A percentile compares a stretch with the other conserved stretches of the same genome.
Conservation (phyloP, 2,797 vertebrate genomes). For the Zonotrichia albicollis region DNA sequence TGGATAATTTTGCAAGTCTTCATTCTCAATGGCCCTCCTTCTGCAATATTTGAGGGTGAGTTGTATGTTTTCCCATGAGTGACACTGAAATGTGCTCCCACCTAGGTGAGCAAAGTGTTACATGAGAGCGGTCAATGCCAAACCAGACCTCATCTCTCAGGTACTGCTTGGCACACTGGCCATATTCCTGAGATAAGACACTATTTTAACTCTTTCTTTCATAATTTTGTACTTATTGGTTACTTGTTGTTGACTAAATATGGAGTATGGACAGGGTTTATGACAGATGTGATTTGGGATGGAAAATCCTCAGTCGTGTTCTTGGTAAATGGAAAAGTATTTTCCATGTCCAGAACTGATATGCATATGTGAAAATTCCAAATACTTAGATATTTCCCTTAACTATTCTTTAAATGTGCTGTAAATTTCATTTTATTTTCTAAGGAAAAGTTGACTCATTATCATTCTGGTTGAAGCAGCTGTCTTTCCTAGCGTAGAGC, state of each 20-base stretch:
- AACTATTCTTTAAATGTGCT: not conserved
- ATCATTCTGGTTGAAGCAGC: slow-evolving; percentile 34
- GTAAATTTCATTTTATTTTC: not conserved
- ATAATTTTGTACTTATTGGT: not conserved
- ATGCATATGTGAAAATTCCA: not conserved
- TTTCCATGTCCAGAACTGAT: not conserved
- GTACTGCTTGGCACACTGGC: not conserved
- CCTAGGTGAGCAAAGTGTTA: not conserved
- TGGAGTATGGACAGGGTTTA: not conserved
- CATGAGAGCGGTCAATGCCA: not conserved
- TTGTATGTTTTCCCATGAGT: rapidly evolving
- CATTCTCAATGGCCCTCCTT: not conserved
- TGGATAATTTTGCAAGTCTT: not conserved
- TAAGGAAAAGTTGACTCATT: slow-evolving; percentile 4
- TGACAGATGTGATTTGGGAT: not conserved
- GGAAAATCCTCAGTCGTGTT: not conserved
- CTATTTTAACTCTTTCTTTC: not conserved
- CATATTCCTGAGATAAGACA: not conserved
- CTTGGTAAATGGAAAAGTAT: not conserved
- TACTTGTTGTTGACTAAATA: not conserved
- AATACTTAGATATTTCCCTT: not conserved
- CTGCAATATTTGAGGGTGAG: not conserved
- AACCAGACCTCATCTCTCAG: not conserved
- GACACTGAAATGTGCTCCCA: not conserved
- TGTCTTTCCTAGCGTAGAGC: not conserved